phyloP scores from a whole-genome alignment of 2,888 invertebrate genomes.

The Apamea monoglypha region DNA sequence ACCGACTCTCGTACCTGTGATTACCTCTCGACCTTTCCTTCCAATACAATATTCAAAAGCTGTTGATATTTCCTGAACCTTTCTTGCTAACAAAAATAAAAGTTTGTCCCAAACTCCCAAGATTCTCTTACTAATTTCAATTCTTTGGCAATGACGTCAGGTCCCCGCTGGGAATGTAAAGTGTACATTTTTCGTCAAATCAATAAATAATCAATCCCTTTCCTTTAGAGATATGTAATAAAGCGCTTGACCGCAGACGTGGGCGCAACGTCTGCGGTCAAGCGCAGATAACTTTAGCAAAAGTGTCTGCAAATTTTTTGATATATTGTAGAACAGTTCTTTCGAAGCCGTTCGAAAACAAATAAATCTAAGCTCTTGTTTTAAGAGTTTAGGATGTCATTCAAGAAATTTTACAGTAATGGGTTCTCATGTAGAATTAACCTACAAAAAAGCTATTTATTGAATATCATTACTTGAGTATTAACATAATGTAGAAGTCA shows the following conservation, averaged over 20 bases:
- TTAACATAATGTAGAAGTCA: slow-evolving; percentile 41
- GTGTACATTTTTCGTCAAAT: slow-evolving; percentile 61
- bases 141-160: slow-evolving; percentile 68
- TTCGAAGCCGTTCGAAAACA: slow-evolving; percentile 51
- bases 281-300: slow-evolving; percentile 71
- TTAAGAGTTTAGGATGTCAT: slow-evolving; percentile 20
- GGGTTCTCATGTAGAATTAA: slow-evolving; percentile 40
- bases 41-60: slow-evolving; percentile 19
- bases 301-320: slow-evolving; percentile 64
- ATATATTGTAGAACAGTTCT: slow-evolving; percentile 66
- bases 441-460: slow-evolving; percentile 34
- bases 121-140: slow-evolving; percentile 49
- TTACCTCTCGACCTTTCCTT: slow-evolving; percentile 16
- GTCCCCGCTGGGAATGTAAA: slow-evolving; percentile 34
- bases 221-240: slow-evolving; percentile 70
- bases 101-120: slow-evolving; percentile 35
- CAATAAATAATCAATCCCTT: slow-evolving; percentile 71
- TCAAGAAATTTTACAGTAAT: slow-evolving; percentile 38
- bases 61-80: slow-evolving; percentile 10
- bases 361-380: slow-evolving; percentile 54
- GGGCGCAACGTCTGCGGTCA: slow-evolving; percentile 73
- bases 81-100: slow-evolving; percentile 39
- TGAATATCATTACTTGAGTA: slow-evolving; percentile 31
- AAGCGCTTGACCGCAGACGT: no score
- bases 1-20: slow-evolving; percentile 13